Percentiles rank a stretch among this genome's conserved stretches.
These are phyloP conservation scores for Bagarius yarrelli DNA, from an alignment of 2,113 vertebrate species.

Conservation along the genomic window DNA sequence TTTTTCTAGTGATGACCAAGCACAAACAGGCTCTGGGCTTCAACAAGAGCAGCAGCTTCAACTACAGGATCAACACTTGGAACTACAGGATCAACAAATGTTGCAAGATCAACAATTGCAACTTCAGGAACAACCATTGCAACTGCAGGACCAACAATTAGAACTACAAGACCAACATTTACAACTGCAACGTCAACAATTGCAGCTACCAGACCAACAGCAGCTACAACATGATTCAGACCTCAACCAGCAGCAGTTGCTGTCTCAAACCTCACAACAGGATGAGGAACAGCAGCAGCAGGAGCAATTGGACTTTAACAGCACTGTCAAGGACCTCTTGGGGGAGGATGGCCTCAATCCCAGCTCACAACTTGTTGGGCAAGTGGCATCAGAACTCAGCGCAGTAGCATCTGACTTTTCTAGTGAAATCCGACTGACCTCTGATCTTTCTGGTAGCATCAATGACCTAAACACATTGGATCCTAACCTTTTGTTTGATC, in stretches of 20 bases:
- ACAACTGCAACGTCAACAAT: constrained; percentile 46
- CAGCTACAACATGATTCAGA: constrained; percentile 38
- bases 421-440: constrained; percentile 92
- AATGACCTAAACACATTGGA: constrained; percentile 97
- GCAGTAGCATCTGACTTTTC: constrained; percentile 89
- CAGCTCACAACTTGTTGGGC: constrained; percentile 91
- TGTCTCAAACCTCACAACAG: constrained; percentile 65
- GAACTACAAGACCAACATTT: constrained; percentile 39
- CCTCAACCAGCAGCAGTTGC: constrained; percentile 56
- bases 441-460: constrained; percentile 99
- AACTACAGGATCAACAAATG: constrained; percentile 44
- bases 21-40: constrained; percentile 86
- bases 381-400: constrained; percentile 89
- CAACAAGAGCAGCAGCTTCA: constrained; percentile 70
- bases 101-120: constrained; percentile 37
- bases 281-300: constrained; percentile 68
- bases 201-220: constrained; percentile 46
- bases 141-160: constrained; percentile 50
- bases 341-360: constrained; percentile 88
- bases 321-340: constrained; percentile 95
- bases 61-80: constrained; percentile 43
- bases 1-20: constrained; percentile 88
- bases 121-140: constrained; percentile 62
- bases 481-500: constrained; percentile 96
- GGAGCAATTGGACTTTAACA: constrained; percentile 91